Conservation (phyloP, 2,888 invertebrate species). For the Zaprionus obscuricornis region DNA sequence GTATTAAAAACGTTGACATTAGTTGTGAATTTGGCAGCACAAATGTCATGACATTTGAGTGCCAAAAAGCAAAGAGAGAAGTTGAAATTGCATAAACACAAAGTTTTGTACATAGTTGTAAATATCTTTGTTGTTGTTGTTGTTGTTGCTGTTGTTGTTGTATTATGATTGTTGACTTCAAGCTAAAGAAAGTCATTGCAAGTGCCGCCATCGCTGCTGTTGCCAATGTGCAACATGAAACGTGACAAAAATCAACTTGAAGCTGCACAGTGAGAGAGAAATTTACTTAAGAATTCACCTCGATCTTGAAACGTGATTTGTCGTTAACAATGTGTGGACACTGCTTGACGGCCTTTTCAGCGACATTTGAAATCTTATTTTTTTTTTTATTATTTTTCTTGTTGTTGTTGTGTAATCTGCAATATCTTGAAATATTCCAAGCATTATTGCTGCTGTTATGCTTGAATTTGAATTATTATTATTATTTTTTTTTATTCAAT, state of each 20-base stretch:
- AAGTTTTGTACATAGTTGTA: constrained; percentile 6
- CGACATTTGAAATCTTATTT: too few species aligned
- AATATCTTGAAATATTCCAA: neutral
- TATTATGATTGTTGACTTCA: neutral
- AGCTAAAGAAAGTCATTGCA: constrained; percentile 34
- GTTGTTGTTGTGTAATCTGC: too few species aligned
- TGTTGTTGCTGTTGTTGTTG: neutral
- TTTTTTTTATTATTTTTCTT: too few species aligned
- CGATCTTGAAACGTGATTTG: constrained; percentile 82
- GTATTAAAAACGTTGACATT: constrained; percentile 50
- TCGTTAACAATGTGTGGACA: constrained; percentile 2
- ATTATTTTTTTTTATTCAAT: too few species aligned
- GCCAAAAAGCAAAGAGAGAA: constrained; percentile 24
- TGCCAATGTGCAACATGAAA: neutral
- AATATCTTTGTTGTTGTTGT: neutral
- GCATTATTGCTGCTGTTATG: neutral
- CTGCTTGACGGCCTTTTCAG: constrained; percentile 34
- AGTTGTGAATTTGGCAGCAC: constrained; percentile 36
- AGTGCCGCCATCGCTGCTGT: too few species aligned
- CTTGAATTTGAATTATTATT: neutral
- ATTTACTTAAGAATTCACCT: constrained; percentile 80
- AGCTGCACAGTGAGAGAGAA: neutral
- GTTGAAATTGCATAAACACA: constrained; percentile 11
- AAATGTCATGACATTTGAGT: constrained; percentile 71
- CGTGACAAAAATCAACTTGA: neutral